Evolutionary conservation across 92 coral and sea anemone species (phyloP).

Genomic region (Paramuricea clavata): DNA sequence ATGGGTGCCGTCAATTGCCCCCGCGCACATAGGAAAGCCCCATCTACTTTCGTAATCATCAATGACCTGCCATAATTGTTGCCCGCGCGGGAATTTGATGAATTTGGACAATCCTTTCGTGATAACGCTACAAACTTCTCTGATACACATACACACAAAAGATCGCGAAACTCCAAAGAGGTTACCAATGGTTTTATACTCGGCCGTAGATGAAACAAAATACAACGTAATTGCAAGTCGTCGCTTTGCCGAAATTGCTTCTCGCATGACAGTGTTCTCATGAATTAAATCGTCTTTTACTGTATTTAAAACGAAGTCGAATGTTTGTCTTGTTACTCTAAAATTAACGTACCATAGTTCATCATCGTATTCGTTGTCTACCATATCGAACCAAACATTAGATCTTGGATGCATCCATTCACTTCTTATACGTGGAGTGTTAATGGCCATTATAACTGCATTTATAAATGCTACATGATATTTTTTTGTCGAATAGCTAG

Average conservation of each 20-base stretch:
- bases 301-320: too few relatives aligned
- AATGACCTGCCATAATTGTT: conserved; percentile 20
- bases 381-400: neutral
- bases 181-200: conserved; percentile 52
- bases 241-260: conserved; percentile 46
- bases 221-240: conserved; percentile 61
- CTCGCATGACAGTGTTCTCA: too few relatives aligned
- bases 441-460: too few relatives aligned
- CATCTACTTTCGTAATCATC: conserved; percentile 41
- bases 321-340: neutral
- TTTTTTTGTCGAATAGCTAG: too few relatives aligned
- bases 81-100: conserved; percentile 31
- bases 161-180: conserved; percentile 60
- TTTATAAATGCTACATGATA: too few relatives aligned
- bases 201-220: conserved; percentile 60
- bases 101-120: conserved; percentile 7
- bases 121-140: conserved; percentile 46
- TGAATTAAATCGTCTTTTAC: too few relatives aligned
- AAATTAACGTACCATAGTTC: neutral
- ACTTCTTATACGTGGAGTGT: neutral
- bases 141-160: conserved; percentile 51
- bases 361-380: neutral
- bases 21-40: too few relatives aligned
- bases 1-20: conserved; percentile 55
- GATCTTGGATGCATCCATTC: neutral